Conservation (phyloP, 2,113 vertebrate species). For the Hipposideros armiger region DNA sequence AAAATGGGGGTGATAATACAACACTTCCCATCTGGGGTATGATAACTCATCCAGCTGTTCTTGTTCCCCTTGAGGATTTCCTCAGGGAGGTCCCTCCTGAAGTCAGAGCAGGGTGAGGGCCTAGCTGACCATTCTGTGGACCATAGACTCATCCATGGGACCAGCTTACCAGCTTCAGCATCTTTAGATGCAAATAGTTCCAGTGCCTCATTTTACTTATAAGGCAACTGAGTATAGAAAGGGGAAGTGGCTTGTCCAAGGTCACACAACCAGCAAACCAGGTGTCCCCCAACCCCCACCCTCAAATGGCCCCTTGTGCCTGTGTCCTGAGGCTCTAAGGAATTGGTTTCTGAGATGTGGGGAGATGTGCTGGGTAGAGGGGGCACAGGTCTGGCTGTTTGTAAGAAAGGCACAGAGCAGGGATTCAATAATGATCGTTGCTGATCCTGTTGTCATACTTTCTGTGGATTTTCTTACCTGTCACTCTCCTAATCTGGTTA, state of each 20-base stretch:
- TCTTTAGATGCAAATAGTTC: background rate
- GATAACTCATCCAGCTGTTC: background rate
- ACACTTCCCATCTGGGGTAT: background rate
- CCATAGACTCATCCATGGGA: background rate
- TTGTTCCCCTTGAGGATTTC: background rate
- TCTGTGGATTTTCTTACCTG: background rate
- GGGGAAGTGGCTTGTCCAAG: background rate
- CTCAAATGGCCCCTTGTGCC: background rate
- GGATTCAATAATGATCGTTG: background rate
- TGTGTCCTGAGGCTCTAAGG: background rate
- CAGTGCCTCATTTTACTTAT: background rate
- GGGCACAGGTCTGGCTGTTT: background rate
- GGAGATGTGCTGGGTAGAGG: background rate
- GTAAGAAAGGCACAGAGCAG: background rate
- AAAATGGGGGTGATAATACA: constrained; percentile 34
- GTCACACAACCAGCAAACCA: background rate
- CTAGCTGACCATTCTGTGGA: background rate
- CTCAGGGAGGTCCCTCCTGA: background rate
- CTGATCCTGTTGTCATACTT: background rate
- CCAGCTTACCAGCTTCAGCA: background rate
- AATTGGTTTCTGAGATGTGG: background rate
- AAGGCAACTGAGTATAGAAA: constrained; percentile 15
- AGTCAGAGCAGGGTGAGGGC: background rate
- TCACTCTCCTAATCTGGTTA: background rate
- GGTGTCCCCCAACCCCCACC: background rate